Base-by-base conservation (phyloP, 2,113 vertebrate genomes). In the Aix galericulata region DNA sequence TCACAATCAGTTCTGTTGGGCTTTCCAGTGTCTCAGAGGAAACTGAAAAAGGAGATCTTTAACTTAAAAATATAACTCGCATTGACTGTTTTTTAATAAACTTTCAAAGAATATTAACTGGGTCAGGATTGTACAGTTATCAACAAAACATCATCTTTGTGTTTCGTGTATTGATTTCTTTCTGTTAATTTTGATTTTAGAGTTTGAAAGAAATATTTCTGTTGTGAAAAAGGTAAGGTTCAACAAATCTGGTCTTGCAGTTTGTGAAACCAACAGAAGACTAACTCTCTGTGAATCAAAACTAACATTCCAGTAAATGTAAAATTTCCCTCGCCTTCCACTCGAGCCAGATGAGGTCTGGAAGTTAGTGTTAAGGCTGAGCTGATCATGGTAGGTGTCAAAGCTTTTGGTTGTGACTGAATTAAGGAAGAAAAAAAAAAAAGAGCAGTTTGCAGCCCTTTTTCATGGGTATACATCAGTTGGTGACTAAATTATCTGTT, bases 401-500 rank as follows among this genome's bases (percentile, higher is more conserved):
- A 81, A 26, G 78, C 55, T 86, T 86, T 79, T 86, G 79, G 32
- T 52, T 13, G 5, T 8, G 3, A 36, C 0, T 89, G 87, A 89
- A 95, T 82, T 91, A 66, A 75, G 82, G 58, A 75, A 17, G 16
- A 17, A 21, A 48, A 48, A 82, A 94, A 89, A 82, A 40, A 89
- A 79, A 75, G n/a, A 77, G 68, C 63, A 62, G 58, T 91, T 92
- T 83, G 29, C 31, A 26, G 60, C 80, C 83, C 46, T 84, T 78
- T 84, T 63, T 79, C 32, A 16, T 71, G 90, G 91, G 60, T 77
- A 44, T 31, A 17, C 36, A 46, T 56, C 62, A 91, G 50, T 22
- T 76, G 50, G 59, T 4, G 17, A 91, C 71, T 93, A 78, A 82
- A 89, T 93, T 89, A 85, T 85, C 55, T 76, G 31, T 86, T 94